A percentile compares a stretch with the other conserved stretches of the same genome.
Evolutionary conservation across 2,888 invertebrate species (phyloP).

Genomic region (Cataglyphis rosenhaueri): DNA sequence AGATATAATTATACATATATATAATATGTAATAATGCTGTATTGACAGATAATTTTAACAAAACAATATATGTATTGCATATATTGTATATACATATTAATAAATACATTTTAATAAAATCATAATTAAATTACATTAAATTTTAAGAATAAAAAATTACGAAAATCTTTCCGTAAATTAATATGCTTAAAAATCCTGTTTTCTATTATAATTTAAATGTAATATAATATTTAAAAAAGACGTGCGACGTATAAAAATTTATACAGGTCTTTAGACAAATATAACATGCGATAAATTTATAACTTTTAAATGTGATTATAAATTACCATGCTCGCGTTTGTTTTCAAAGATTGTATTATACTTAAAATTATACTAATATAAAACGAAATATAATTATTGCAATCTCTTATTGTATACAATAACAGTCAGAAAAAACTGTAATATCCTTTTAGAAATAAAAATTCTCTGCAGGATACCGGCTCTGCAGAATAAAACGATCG

Average conservation of each 20-base stretch:
- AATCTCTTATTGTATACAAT: slow-evolving; percentile 2
- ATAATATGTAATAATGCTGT: not conserved
- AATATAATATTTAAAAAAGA: not conserved
- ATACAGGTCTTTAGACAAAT: not conserved
- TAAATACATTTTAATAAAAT: not conserved
- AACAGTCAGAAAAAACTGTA: not conserved
- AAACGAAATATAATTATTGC: not conserved
- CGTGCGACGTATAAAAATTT: not conserved
- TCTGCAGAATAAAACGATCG: not conserved
- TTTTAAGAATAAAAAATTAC: not conserved
- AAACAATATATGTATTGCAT: not conserved
- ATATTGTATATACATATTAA: too few species aligned
- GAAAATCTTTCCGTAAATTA: not conserved
- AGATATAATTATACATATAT: not conserved
- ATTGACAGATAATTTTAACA: not conserved
- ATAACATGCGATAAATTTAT: slow-evolving; percentile 38
- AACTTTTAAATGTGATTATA: slow-evolving; percentile 4
- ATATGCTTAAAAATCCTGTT: not conserved
- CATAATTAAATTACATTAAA: not conserved
- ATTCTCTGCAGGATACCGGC: too few species aligned
- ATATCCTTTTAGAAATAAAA: not conserved
- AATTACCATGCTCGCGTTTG: slow-evolving; percentile 12
- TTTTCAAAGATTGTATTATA: not conserved
- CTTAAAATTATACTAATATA: not conserved
- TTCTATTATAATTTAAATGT: not conserved